A percentile compares a stretch with the other conserved stretches of the same genome.
Conservation (phyloP, 2,797 vertebrate genomes). For the Anolis apletophallus region DNA sequence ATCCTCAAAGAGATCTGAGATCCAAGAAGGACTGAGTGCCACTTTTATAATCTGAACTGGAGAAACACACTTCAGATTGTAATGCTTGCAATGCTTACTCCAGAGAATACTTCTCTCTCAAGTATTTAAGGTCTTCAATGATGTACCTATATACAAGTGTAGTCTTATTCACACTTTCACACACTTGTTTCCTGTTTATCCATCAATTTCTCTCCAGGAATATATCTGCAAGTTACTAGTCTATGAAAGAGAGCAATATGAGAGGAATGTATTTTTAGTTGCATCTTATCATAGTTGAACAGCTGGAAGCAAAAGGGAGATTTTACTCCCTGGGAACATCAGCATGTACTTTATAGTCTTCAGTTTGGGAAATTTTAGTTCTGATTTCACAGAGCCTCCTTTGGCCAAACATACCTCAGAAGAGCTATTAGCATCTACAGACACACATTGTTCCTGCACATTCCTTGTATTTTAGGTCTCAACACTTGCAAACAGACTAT, state of each 20-base stretch:
- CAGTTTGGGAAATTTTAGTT: conserved; percentile 38
- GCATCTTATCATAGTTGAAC: conserved; percentile 26
- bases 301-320: conserved; percentile 44
- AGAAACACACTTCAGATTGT: not conserved
- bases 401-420: conserved; percentile 21
- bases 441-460: not conserved
- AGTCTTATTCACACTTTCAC: not conserved
- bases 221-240: not conserved
- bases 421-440: conserved; percentile 32
- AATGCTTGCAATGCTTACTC: not conserved
- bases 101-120: too few relatives aligned
- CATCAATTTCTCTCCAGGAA: not conserved
- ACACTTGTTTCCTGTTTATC: not conserved
- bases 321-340: conserved; percentile 10
- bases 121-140: not conserved
- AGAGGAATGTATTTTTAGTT: conserved; percentile 42
- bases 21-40: too few relatives aligned
- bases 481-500: conserved; percentile 3
- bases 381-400: conserved; percentile 45
- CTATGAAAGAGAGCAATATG: conserved; percentile 16
- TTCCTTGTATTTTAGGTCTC: not conserved
- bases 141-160: not conserved
- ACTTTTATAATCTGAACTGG: not conserved
- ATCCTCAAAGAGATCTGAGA: too few relatives aligned
- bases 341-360: conserved; percentile 4